phyloP scores from a whole-genome alignment of 2,113 vertebrate species.

The Canis aureus region DNA sequence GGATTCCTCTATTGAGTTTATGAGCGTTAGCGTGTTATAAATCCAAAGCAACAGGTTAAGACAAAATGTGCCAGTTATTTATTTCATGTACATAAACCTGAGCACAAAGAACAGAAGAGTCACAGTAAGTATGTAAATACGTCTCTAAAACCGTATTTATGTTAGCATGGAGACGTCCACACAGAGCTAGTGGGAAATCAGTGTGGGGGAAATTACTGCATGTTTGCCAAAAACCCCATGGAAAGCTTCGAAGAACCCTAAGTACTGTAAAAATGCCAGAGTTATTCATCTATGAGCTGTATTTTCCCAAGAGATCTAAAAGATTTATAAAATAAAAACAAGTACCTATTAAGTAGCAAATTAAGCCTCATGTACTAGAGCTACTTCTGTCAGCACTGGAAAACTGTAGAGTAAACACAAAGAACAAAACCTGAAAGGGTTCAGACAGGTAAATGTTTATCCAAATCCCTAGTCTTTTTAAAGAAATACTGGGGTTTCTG shows the following conservation, averaged over 20 bases:
- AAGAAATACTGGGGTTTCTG: conserved; percentile 6
- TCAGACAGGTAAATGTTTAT: neutral
- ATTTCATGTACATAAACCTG: neutral
- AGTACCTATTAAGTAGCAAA: conserved; percentile 47
- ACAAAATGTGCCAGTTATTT: neutral
- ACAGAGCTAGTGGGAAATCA: neutral
- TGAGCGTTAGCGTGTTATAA: neutral
- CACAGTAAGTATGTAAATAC: neutral
- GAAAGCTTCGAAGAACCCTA: conserved; percentile 26
- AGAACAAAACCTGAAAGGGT: neutral
- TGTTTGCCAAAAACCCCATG: conserved; percentile 6
- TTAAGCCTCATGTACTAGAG: neutral
- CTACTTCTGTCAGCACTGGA: conserved; percentile 25
- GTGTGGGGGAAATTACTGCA: neutral
- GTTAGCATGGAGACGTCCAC: neutral
- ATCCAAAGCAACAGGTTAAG: neutral
- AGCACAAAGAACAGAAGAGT: neutral
- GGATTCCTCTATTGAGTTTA: neutral
- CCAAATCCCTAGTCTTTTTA: neutral
- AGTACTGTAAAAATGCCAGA: conserved; percentile 18
- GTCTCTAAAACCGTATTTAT: neutral
- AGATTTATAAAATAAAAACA: conserved; percentile 51
- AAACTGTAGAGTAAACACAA: conserved; percentile 48
- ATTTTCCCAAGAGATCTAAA: conserved; percentile 35
- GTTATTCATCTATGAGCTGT: neutral